Evolutionary conservation across 2,888 invertebrate species (phyloP), one percentile per base, ranked within the genome.

Genomic region (Glyphotaelius pellucidus): DNA sequence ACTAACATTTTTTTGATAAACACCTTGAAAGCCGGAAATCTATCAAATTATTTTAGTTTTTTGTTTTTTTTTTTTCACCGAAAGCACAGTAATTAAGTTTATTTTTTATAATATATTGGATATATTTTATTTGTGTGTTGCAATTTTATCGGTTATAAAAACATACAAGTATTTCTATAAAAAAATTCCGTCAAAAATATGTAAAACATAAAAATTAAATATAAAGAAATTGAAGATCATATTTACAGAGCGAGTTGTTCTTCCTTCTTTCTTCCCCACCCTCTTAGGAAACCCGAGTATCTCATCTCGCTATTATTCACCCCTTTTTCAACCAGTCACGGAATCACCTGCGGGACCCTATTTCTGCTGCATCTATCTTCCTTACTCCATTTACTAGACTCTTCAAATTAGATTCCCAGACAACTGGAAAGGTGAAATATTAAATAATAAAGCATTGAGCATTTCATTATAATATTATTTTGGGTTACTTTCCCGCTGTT

Each of bases 341-440:
- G 81, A 84, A 92, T 92, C 80, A 90, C 91, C 92, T 52, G 30
- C 47, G 84, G 92, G 84, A 92, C 90, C 91, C 89, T 89, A 89
- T 92, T 91, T 85, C 81, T 80, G 90, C 67, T 90, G 91, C 91
- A 92, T 92, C 90, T 92, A 92, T 92, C 92, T 91, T 92, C 86
- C 90, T 92, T 92, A 80, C 14, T 81, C 87, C 87, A 47, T 85
- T 87, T 85, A 79, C 89, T 31, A 42, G 30, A 67, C 32, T 87
- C n/a, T 31, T 87, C 67, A 87, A 32, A 87, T 87, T 87, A 67
- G 67, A 87, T 52, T 87, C 67, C 85, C 81, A 81, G 32, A 81
- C 31, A 31, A 67, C 25, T 31, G 81, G 85, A 12, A 38, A 42
- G 85, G 85, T 38, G 25, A 85, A 38, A 38, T 85, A 85, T 85